These are phyloP conservation scores for Glyphotaelius pellucidus DNA, from an alignment of 2,888 invertebrate species.

Conservation along the genomic window DNA sequence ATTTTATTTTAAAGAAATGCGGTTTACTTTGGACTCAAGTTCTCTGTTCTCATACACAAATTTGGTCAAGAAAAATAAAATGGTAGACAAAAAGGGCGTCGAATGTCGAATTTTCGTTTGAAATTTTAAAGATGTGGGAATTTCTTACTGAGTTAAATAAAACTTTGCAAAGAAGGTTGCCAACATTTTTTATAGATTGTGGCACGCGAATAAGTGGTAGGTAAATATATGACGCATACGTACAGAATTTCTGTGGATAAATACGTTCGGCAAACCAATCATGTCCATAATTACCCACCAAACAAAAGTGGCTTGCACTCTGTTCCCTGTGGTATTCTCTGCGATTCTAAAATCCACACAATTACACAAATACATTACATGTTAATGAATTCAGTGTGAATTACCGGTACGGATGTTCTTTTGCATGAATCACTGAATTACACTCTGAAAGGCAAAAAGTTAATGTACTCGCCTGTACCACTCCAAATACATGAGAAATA, in stretches of 20 bases:
- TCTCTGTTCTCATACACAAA: not conserved
- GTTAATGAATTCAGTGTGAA: not conserved
- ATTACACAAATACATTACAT: not conserved
- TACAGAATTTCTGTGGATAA: too few relatives aligned
- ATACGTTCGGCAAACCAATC: too few relatives aligned
- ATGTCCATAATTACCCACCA: too few relatives aligned
- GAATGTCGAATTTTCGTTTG: not conserved
- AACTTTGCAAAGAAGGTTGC: not conserved
- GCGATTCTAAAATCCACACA: not conserved
- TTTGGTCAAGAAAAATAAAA: not conserved
- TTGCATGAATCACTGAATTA: not conserved
- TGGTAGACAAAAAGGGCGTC: not conserved
- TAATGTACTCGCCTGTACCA: slow-evolving; percentile 2
- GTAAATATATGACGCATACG: not conserved
- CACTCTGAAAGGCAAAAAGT: not conserved
- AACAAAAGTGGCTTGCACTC: not conserved
- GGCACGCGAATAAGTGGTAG: not conserved
- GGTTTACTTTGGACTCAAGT: not conserved
- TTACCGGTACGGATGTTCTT: not conserved
- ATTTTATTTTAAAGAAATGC: not conserved
- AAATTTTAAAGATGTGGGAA: too few relatives aligned
- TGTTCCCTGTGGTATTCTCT: not conserved
- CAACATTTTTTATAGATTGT: not conserved
- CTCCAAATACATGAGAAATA: not conserved
- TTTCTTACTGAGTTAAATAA: not conserved